Conservation (phyloP, 1,140 invertebrate species). For the Zaprionus camerounensis region DNA sequence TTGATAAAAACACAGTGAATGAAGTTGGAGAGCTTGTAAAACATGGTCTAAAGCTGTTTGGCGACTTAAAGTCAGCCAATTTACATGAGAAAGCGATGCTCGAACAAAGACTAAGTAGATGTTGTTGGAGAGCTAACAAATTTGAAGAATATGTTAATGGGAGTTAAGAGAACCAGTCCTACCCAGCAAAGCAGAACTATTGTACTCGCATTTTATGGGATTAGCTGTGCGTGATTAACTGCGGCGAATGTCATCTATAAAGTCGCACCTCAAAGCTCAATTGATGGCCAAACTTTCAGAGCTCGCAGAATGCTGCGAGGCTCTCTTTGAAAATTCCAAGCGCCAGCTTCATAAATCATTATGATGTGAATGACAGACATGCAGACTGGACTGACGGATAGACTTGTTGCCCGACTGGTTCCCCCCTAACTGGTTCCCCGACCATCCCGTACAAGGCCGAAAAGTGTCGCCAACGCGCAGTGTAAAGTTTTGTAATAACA, state of each 20-base stretch:
- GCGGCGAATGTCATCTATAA: neutral
- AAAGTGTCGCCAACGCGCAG: conserved; percentile 45
- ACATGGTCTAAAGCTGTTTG: conserved; percentile 46
- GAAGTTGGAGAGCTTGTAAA: conserved; percentile 27
- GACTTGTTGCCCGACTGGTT: neutral
- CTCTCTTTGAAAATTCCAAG: conserved; percentile 8
- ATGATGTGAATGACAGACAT: conserved; percentile 27
- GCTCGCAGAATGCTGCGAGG: neutral
- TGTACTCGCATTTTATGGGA: neutral
- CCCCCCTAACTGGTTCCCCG: neutral
- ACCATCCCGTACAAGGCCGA: conserved; percentile 25
- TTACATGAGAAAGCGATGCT: conserved; percentile 26
- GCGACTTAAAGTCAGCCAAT: conserved; percentile 15
- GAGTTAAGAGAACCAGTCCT: neutral
- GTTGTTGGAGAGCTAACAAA: conserved; percentile 7
- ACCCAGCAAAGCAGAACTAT: neutral
- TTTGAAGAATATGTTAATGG: conserved; percentile 6
- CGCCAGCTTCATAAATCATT: conserved; percentile 62
- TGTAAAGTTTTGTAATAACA: conserved; percentile 40
- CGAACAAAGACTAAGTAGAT: conserved; percentile 18
- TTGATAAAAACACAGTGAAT: conserved; percentile 60
- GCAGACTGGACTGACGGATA: neutral
- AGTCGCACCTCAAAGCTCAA: conserved; percentile 2
- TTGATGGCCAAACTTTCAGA: conserved; percentile 6
- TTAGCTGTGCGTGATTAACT: neutral